These are phyloP conservation scores for Pachypanchax playfairii DNA, from an alignment of 2,113 vertebrate genomes.

Conservation along the genomic window DNA sequence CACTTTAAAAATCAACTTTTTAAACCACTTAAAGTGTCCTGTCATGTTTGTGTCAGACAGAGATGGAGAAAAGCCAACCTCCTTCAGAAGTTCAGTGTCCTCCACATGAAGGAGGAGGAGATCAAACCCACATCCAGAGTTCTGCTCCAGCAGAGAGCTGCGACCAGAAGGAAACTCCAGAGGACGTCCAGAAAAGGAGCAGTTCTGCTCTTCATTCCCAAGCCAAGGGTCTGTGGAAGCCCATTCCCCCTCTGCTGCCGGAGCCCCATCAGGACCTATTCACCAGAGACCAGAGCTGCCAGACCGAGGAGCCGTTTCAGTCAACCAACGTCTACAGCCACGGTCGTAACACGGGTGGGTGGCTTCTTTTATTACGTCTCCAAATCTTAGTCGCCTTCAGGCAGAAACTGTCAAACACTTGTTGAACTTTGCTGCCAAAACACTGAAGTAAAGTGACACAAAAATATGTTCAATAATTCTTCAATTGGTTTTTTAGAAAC, in stretches of 20 bases:
- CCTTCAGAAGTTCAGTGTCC: constrained; percentile 22
- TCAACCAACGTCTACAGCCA: constrained; percentile 1
- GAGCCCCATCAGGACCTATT: neutral
- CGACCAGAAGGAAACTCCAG: constrained; percentile 21
- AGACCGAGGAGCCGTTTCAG: constrained; percentile 62
- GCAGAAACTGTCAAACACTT: constrained; percentile 9
- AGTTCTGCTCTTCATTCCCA: constrained; percentile 27
- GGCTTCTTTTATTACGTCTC: neutral
- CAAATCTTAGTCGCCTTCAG: constrained; percentile 31
- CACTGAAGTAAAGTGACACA: neutral
- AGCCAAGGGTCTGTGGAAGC: constrained; percentile 65
- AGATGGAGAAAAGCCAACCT: constrained; percentile 74
- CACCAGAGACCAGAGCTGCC: constrained; percentile 70
- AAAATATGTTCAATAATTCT: too few relatives aligned
- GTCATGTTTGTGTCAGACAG: constrained; percentile 58
- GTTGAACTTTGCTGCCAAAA: constrained; percentile 13
- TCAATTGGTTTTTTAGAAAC: too few relatives aligned
- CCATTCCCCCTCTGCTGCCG: constrained; percentile 72
- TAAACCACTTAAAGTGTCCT: too few relatives aligned
- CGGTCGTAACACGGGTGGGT: constrained; percentile 52
- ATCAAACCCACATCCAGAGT: constrained; percentile 12
- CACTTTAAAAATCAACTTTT: too few relatives aligned
- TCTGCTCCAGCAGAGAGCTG: constrained; percentile 11
- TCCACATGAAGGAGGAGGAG: constrained; percentile 43
- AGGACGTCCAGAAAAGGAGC: constrained; percentile 29